Evolutionary conservation across 2,888 invertebrate species (phyloP).

Genomic region (Meteorus cinctellus): DNA sequence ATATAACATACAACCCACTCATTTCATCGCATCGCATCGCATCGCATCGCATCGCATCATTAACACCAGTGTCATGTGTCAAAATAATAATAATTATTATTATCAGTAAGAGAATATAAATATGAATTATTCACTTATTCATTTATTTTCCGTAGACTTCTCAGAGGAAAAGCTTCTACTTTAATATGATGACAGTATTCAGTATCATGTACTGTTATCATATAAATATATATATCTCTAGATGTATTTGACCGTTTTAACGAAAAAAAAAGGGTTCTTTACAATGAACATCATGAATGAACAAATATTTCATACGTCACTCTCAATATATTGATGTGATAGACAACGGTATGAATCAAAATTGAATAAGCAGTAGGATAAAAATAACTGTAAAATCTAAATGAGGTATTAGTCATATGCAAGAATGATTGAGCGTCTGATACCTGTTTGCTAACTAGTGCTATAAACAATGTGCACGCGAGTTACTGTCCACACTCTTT

Average conservation of each 20-base stretch:
- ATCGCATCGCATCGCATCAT: neutral
- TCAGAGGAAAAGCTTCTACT: neutral
- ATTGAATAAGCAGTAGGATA: neutral
- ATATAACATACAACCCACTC: neutral
- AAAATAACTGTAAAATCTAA: conserved; percentile 48
- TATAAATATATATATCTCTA: too few species aligned
- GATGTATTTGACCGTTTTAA: too few species aligned
- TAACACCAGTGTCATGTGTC: conserved; percentile 4
- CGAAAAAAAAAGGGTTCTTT: too few species aligned
- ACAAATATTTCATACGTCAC: too few species aligned
- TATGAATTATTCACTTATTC: neutral
- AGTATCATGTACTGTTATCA: too few species aligned
- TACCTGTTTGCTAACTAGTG: conserved; percentile 55
- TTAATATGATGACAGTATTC: neutral
- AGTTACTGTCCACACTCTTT: conserved; percentile 18
- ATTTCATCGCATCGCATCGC: neutral
- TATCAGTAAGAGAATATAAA: neutral
- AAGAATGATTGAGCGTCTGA: conserved; percentile 65
- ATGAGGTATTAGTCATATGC: conserved; percentile 67
- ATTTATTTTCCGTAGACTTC: neutral
- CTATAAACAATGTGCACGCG: conserved; percentile 51
- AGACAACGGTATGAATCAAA: neutral
- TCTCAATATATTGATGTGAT: too few species aligned
- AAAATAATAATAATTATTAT: neutral
- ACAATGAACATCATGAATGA: too few species aligned